phyloP scores from a whole-genome alignment of 2,113 vertebrate genomes.

The Cryptotis parvus region DNA sequence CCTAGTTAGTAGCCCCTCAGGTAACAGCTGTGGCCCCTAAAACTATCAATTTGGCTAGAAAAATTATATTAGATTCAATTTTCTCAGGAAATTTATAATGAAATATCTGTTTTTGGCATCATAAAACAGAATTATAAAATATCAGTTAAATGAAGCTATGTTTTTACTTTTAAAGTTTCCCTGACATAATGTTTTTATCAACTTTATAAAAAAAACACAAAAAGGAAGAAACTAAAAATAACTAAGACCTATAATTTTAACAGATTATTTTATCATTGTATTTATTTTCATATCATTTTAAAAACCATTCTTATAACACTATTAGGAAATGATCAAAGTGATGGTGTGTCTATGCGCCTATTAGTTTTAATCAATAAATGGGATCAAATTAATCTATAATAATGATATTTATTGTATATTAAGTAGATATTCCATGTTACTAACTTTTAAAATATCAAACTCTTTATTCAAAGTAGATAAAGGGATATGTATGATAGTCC shows the following conservation, averaged over 20 bases:
- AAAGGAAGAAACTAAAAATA: background rate
- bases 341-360: background rate
- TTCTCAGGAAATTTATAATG: constrained; percentile 29
- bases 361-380: constrained; percentile 51
- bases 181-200: too few species aligned
- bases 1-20: too few species aligned
- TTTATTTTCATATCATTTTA: constrained; percentile 51
- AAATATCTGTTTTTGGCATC: constrained; percentile 40
- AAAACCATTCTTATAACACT: constrained; percentile 20
- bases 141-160: background rate
- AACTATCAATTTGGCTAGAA: background rate
- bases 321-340: background rate
- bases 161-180: too few species aligned
- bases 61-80: constrained; percentile 20
- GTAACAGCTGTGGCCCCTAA: too few species aligned
- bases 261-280: background rate
- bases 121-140: constrained; percentile 45
- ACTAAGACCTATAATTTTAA: background rate
- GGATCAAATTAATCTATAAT: constrained; percentile 39
- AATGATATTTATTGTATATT: constrained; percentile 20
- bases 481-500: too few species aligned
- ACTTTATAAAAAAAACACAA: too few species aligned
- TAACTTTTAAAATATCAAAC: constrained; percentile 42
- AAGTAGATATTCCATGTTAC: background rate
- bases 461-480: too few species aligned